These are phyloP conservation scores for Tanypteryx hageni DNA, from an alignment of 2,888 invertebrate species.

Conservation along the genomic window DNA sequence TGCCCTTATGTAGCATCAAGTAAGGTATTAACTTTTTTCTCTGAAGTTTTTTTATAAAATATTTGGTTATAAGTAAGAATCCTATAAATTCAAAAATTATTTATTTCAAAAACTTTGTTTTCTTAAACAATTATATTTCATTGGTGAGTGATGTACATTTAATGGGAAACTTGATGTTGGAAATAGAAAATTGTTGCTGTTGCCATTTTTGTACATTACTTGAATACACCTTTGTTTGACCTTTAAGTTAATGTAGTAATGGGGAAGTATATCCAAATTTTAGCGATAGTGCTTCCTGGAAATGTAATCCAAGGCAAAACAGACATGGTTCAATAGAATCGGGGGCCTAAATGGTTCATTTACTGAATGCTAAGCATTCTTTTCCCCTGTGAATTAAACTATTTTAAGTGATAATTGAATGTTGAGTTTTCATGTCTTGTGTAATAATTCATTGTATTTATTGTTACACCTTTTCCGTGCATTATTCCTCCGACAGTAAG, in stretches of 20 bases:
- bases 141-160: conserved; percentile 58
- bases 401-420: conserved; percentile 34
- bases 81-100: conserved; percentile 37
- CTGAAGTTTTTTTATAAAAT: conserved; percentile 28
- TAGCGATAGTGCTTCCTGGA: conserved; percentile 14
- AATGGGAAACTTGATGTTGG: conserved; percentile 60
- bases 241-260: conserved; percentile 36
- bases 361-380: conserved; percentile 62
- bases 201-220: conserved; percentile 60
- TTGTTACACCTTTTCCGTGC: conserved; percentile 53
- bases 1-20: conserved; percentile 39
- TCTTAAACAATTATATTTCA: conserved; percentile 44
- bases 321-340: conserved; percentile 57
- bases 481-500: conserved; percentile 30
- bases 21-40: conserved; percentile 34
- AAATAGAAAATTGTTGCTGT: conserved; percentile 63
- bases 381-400: conserved; percentile 37
- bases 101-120: conserved; percentile 52
- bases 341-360: conserved; percentile 39
- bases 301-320: conserved; percentile 50
- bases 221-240: conserved; percentile 35
- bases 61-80: conserved; percentile 34
- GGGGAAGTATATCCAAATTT: background rate
- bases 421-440: conserved; percentile 50
- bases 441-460: conserved; percentile 58